Evolutionary conservation across 2,888 invertebrate genomes (phyloP).

Genomic region (Germaria angustata): DNA sequence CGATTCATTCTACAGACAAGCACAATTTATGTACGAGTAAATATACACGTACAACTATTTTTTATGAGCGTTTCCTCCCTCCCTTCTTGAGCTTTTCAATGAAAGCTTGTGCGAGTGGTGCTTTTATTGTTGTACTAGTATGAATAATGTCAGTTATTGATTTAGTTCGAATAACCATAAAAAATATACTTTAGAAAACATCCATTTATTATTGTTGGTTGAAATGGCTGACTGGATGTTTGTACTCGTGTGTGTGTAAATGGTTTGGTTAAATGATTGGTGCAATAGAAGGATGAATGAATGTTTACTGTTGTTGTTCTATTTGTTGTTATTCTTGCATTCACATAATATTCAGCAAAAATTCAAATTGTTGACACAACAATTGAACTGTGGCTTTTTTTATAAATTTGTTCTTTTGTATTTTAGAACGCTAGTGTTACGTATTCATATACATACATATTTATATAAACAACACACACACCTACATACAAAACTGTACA

Average conservation of each 20-base stretch:
- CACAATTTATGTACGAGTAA: background rate
- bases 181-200: slow-evolving; percentile 42
- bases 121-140: background rate
- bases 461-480: too few relatives aligned
- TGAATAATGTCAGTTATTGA: slow-evolving; percentile 50
- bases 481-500: too few relatives aligned
- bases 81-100: background rate
- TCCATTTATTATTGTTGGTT: slow-evolving; percentile 46
- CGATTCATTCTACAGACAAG: slow-evolving; percentile 8
- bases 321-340: slow-evolving; percentile 48
- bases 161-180: slow-evolving; percentile 54
- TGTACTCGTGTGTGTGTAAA: slow-evolving; percentile 10
- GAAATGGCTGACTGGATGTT: slow-evolving; percentile 12
- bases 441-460: background rate
- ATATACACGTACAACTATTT: background rate
- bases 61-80: background rate
- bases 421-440: background rate
- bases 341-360: slow-evolving; percentile 64
- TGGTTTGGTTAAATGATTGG: slow-evolving; percentile 29
- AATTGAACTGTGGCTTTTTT: slow-evolving; percentile 67
- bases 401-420: slow-evolving; percentile 43
- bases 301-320: slow-evolving; percentile 34
- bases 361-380: slow-evolving; percentile 70
- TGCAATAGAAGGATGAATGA: slow-evolving; percentile 33
- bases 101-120: background rate